Evolutionary conservation across 2,797 vertebrate species (phyloP).

Genomic region (Otolemur crassicaudatus): DNA sequence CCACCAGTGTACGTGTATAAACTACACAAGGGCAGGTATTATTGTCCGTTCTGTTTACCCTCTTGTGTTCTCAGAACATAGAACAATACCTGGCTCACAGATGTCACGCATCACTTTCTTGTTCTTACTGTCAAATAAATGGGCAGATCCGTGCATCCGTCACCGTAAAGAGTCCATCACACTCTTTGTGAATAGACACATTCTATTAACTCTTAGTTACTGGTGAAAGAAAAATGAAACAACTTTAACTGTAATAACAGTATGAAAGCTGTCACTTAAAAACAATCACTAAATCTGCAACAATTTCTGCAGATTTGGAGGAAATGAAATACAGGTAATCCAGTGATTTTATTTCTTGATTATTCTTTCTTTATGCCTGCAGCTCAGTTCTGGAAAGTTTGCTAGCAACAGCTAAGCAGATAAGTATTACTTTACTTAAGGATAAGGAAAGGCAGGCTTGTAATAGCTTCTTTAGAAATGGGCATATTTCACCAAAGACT

Average conservation of each 20-base stretch:
- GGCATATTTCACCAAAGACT: slow-evolving; percentile 38
- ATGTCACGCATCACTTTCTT: neutral
- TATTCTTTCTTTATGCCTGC: slow-evolving; percentile 27
- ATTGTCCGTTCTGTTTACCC: neutral
- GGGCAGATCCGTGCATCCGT: neutral
- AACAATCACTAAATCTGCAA: neutral
- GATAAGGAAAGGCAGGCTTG: slow-evolving; percentile 26
- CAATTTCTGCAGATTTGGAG: neutral
- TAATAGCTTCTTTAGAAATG: slow-evolving; percentile 50
- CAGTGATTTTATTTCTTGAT: neutral
- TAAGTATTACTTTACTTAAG: slow-evolving; percentile 62
- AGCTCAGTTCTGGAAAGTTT: neutral
- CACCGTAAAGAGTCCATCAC: neutral
- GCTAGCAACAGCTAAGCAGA: neutral
- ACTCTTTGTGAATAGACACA: neutral
- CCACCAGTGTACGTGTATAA: neutral
- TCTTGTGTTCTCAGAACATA: neutral
- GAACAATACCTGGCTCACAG: neutral
- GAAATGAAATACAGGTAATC: neutral
- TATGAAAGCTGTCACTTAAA: neutral
- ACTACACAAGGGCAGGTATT: neutral
- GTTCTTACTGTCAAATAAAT: neutral
- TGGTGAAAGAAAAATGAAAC: neutral
- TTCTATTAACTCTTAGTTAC: neutral
- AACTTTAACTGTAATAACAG: neutral